These are phyloP conservation scores for Chlorodrepanis virens DNA, from an alignment of 2,113 vertebrate genomes.

Conservation along the genomic window DNA sequence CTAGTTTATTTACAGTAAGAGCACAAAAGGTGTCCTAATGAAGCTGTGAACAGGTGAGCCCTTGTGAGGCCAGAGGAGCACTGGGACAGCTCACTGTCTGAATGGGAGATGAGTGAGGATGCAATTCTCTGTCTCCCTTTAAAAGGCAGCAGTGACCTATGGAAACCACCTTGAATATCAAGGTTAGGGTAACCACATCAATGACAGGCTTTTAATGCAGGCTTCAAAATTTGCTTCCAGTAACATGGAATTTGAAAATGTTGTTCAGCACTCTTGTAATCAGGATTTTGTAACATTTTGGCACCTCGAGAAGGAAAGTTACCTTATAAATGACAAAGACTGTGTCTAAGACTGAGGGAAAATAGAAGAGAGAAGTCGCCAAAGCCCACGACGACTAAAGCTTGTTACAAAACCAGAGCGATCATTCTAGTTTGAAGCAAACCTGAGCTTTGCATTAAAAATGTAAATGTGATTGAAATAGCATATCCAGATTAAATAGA, in stretches of 20 bases:
- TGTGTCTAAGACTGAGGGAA: background rate
- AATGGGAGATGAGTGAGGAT: background rate
- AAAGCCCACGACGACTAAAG: background rate
- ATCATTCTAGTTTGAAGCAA: conserved; percentile 27
- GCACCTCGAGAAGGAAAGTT: background rate
- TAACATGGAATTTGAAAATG: background rate
- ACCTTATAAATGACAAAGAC: background rate
- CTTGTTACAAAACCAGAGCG: background rate
- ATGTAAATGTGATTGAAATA: conserved; percentile 57
- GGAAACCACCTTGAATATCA: background rate
- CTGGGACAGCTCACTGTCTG: background rate
- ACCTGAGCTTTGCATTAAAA: conserved; percentile 44
- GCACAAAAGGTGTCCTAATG: background rate
- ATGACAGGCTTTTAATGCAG: background rate
- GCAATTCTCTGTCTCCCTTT: background rate
- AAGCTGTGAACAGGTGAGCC: background rate
- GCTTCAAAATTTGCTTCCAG: background rate
- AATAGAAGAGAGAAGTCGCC: conserved; percentile 14
- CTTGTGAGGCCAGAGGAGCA: background rate
- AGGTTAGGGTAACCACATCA: background rate
- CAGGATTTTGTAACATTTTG: background rate
- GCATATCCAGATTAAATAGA: conserved; percentile 31
- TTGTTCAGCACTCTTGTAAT: background rate
- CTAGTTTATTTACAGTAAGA: background rate
- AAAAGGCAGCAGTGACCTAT: background rate